These are phyloP conservation scores for Dreissena rostriformis DNA, from an alignment of 1,140 invertebrate genomes.

Conservation along the genomic window DNA sequence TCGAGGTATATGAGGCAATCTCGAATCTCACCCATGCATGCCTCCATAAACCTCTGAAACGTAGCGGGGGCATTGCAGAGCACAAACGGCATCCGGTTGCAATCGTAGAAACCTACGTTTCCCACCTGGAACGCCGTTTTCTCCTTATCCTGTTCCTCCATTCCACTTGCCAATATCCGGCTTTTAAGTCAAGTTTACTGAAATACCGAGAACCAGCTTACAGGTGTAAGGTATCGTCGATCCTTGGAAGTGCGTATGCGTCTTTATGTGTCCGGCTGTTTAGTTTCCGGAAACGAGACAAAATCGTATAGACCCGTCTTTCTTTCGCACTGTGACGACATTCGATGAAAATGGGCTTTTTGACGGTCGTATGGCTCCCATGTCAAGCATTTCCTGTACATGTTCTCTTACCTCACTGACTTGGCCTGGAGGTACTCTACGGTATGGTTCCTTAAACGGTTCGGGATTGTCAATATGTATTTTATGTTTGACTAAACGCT, in stretches of 20 bases:
- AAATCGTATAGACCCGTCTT: too few species aligned
- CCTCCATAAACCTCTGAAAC: constrained; percentile 28
- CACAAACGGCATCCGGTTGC: constrained; percentile 29
- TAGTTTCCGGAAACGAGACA: constrained; percentile 16
- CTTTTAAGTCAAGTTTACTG: constrained; percentile 4
- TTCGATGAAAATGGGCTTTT: constrained; percentile 27
- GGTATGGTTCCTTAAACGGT: too few species aligned
- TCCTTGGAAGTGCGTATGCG: constrained; percentile 8
- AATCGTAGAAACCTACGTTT: constrained; percentile 6
- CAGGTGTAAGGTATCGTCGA: background rate
- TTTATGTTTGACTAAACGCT: too few species aligned
- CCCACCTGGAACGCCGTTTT: constrained; percentile 32
- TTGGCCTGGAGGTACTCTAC: too few species aligned
- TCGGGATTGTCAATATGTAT: too few species aligned
- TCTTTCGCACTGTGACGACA: too few species aligned
- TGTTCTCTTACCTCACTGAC: too few species aligned
- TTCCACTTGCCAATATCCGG: constrained; percentile 29
- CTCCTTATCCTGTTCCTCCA: constrained; percentile 11
- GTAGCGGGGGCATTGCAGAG: constrained; percentile 12
- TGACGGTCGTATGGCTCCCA: constrained; percentile 23
- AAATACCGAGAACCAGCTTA: background rate
- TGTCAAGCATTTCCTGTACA: too few species aligned
- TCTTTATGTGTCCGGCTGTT: constrained; percentile 21
- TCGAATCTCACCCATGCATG: constrained; percentile 17
- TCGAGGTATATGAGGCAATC: constrained; percentile 36